Percentiles rank a stretch among this genome's conserved stretches.
Conservation (phyloP, 2,113 vertebrate species). For the Cyprinodon tularosa region DNA sequence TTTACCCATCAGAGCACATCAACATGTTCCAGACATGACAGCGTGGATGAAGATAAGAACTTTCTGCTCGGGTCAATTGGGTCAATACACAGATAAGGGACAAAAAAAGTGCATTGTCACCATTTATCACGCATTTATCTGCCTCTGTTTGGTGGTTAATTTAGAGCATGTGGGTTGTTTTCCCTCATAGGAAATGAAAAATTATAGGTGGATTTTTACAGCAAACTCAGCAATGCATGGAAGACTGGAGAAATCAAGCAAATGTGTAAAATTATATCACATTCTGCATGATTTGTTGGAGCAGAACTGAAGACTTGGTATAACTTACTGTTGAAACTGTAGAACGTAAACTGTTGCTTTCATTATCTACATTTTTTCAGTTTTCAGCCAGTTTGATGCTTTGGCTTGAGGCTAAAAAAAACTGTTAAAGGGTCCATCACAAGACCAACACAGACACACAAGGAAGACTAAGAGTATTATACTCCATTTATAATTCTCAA, state of each 20-base stretch:
- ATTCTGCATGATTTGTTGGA: background rate
- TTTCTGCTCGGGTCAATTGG: conserved; percentile 15
- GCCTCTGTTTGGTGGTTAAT: conserved; percentile 1
- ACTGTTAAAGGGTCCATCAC: background rate
- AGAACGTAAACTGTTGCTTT: background rate
- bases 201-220: background rate
- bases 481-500: background rate
- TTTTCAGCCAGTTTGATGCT: background rate
- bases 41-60: conserved; percentile 58
- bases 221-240: background rate
- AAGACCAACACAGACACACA: background rate
- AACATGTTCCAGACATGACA: conserved; percentile 60
- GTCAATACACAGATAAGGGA: conserved; percentile 13
- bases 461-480: background rate
- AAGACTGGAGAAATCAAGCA: background rate
- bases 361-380: background rate
- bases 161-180: background rate
- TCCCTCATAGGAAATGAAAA: background rate
- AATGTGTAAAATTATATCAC: background rate
- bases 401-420: background rate
- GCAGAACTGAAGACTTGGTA: background rate
- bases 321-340: background rate
- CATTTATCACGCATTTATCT: conserved; percentile 36
- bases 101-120: conserved; percentile 16
- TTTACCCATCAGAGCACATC: conserved; percentile 64